These are phyloP conservation scores for Leptinotarsa rubiginosa DNA, from an alignment of 2,888 invertebrate genomes.

Conservation along the genomic window DNA sequence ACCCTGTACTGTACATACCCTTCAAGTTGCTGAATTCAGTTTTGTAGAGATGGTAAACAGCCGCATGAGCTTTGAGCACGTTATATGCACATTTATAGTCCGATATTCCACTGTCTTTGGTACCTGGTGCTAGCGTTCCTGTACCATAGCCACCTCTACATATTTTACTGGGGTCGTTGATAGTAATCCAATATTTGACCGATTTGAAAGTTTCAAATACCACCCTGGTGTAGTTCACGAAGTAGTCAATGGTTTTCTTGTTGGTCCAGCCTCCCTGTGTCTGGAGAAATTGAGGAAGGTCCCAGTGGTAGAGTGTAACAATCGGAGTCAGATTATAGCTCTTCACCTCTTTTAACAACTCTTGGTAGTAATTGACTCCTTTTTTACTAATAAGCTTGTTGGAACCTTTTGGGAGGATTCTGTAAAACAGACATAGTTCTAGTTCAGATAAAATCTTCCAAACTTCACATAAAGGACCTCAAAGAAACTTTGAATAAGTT, in stretches of 20 bases:
- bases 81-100: conserved; percentile 75
- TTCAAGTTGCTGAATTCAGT: conserved; percentile 63
- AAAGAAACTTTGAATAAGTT: too few relatives aligned
- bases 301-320: conserved; percentile 73
- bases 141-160: conserved; percentile 60
- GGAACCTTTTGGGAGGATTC: too few relatives aligned
- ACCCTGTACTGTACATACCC: conserved; percentile 8
- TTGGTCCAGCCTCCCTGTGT: conserved; percentile 74
- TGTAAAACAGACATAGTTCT: too few relatives aligned
- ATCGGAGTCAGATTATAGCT: conserved; percentile 70
- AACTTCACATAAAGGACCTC: too few relatives aligned
- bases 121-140: conserved; percentile 68
- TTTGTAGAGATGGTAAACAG: conserved; percentile 73
- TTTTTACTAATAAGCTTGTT: too few relatives aligned
- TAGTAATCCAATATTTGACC: conserved; percentile 48
- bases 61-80: conserved; percentile 75
- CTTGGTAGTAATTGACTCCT: conserved; percentile 79
- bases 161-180: conserved; percentile 29
- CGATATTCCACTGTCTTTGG: conserved; percentile 70
- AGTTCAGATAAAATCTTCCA: too few relatives aligned
- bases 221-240: conserved; percentile 70
- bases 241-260: conserved; percentile 71
- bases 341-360: conserved; percentile 78
- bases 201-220: conserved; percentile 66
- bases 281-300: conserved; percentile 60